Conservation (phyloP, 2,113 vertebrate genomes). For the Neodon shergylaensis region DNA sequence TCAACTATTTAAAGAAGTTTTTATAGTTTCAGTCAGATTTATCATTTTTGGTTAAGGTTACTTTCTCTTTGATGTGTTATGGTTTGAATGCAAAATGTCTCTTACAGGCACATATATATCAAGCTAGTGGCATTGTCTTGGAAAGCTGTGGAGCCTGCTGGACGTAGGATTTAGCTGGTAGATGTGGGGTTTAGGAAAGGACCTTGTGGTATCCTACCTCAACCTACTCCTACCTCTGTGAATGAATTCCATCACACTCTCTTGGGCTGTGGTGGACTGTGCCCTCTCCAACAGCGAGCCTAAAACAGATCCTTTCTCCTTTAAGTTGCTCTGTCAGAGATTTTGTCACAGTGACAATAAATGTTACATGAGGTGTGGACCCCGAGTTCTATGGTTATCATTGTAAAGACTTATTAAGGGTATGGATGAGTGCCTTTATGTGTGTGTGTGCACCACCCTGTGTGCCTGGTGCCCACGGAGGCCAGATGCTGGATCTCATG, state of each 20-base stretch:
- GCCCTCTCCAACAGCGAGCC: not conserved
- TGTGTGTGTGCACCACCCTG: not conserved
- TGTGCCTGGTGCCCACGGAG: not conserved
- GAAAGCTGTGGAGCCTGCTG: not conserved
- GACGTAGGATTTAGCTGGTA: not conserved
- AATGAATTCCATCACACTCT: not conserved
- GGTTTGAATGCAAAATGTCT: not conserved
- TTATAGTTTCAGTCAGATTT: not conserved
- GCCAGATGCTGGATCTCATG: not conserved
- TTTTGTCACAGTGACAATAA: not conserved
- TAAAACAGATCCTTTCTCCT: not conserved
- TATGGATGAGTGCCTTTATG: too few species aligned
- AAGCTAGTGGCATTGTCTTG: not conserved
- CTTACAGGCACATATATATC: not conserved
- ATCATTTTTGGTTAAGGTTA: not conserved
- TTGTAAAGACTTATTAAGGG: not conserved
- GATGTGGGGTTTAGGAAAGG: not conserved
- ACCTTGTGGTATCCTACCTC: not conserved
- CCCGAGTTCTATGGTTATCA: not conserved
- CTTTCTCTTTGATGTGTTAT: slow-evolving; percentile 8
- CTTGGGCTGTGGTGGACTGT: not conserved
- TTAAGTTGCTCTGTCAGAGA: not conserved
- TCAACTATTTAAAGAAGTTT: not conserved
- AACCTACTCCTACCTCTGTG: not conserved
- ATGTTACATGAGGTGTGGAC: not conserved